Base-by-base conservation (phyloP, 1,140 invertebrate genomes). In the Coboldia fuscipes region DNA sequence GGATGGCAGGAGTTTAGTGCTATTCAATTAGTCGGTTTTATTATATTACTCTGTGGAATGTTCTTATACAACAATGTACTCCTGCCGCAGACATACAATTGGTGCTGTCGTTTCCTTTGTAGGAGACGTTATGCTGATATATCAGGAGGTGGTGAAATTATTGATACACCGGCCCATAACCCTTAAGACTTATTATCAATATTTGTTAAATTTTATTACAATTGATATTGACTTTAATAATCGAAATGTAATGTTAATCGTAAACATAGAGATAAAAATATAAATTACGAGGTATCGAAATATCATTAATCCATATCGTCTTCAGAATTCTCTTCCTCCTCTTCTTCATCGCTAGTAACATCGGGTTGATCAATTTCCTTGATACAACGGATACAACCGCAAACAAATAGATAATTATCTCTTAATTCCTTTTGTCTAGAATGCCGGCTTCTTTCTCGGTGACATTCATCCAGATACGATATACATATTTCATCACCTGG, bases 401-500 rank as follows among this genome's bases (percentile, higher is more conserved):
- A 37, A 30, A 41, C 4, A 37, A 35, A 39, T 2, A 39, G 17
- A 29, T 33, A 24, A 28, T 36, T 36, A 13, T 35, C 39, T 30
- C 26, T 14, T 2, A 43, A 19, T 29, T 32, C 41, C 27, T 86
- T 89, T 42, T 82, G 78, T 42, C 89, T 62, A 6, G 77, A 79
- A 61, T 93, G 76, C 42, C 86, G 63, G 39, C 83, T 89, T 34
- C 84, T 62, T 34, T 69, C 62, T 28, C 82, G 42, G 17, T 65
- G 63, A 50, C 85, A 93, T 37, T 88, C 81, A 51, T 88, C 82
- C 36, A 96, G 62, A 55, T 96, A 96, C 37, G 77, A 82, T 43
- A 90, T 89, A 41, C 65, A 79, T 40, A 96, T 86, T 60, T 94
- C 88, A 40, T 94, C 81, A 12, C 74, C 84, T 4, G 68, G 63